These are phyloP conservation scores for Sorex fumeus DNA, from an alignment of 2,113 vertebrate species.

Conservation along the genomic window DNA sequence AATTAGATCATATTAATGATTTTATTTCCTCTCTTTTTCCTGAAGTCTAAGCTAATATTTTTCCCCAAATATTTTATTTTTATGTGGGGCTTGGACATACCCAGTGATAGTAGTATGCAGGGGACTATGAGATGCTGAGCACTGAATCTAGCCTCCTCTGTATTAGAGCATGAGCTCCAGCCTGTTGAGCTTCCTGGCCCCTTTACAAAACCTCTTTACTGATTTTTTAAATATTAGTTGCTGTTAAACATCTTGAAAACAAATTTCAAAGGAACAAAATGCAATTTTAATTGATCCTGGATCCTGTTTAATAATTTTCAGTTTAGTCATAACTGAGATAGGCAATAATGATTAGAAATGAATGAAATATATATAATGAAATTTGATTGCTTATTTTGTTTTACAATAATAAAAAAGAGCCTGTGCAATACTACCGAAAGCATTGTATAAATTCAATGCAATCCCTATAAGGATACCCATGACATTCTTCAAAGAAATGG, in stretches of 20 bases:
- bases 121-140: no score
- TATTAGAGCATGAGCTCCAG: no score
- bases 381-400: background rate
- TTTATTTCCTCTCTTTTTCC: slow-evolving; percentile 75
- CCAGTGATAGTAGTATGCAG: no score
- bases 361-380: slow-evolving; percentile 57
- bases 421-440: no score
- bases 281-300: background rate
- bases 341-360: background rate
- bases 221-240: slow-evolving; percentile 60
- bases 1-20: slow-evolving; percentile 74
- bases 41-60: slow-evolving; percentile 66
- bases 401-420: background rate
- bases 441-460: no score
- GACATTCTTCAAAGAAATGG: no score
- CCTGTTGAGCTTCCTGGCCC: no score
- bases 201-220: slow-evolving; percentile 73
- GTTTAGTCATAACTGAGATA: background rate
- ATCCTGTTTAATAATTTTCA: background rate
- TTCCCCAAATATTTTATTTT: background rate
- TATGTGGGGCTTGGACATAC: no score
- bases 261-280: slow-evolving; percentile 54
- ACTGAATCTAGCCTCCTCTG: no score
- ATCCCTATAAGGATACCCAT: no score
- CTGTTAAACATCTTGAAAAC: slow-evolving; percentile 52